Base-by-base conservation (phyloP, 2,888 invertebrate genomes). In the Limnephilus marmoratus region DNA sequence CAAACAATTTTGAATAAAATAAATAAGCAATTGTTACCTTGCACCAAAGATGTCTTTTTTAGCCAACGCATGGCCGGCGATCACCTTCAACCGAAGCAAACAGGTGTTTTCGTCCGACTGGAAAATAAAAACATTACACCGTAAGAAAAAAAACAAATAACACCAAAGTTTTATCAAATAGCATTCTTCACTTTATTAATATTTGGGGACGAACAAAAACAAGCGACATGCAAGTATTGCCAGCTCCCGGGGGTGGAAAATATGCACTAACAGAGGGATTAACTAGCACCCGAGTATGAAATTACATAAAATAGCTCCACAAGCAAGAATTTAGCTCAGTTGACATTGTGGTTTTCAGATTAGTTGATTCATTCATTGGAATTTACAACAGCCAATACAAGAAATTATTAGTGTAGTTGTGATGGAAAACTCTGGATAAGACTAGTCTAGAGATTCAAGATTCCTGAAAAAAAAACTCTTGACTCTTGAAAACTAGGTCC, bases 31-130 rank as follows among this genome's bases (percentile, higher is more conserved):
- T 85, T 91, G 94, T 94, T 95, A 98, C 98, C 98, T 99, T 94
- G 99, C 99, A 94, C 99, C 99, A 96, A 99, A 99, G 94, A 99
- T 99, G 95, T 99, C 99, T 96, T 99, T 99, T 95, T 99, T 99
- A 92, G 99, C 99, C 94, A 99, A 96, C 94, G 98, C 98, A 95
- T 98, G 98, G 68, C 99, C 99, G 94, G 98, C 97, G 94, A 98
- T 96, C 93, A 99, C 97, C 96, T 97, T 97, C 95, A 99, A 96
- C 94, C 98, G 97, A 95, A 99, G 96, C 95, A 98, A 97, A 96
- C 97, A 98, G 95, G 98, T 98, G 94, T 97, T 97, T 95, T 98
- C 98, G 95, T 98, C 98, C 95, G 97, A 97, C 98, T 98, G 96
- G 86, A 97, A 95, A 31, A 53, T 90, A 92, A 90, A 41, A 90